Conservation (phyloP, 2,113 vertebrate genomes). For the Nanorana parkeri region DNA sequence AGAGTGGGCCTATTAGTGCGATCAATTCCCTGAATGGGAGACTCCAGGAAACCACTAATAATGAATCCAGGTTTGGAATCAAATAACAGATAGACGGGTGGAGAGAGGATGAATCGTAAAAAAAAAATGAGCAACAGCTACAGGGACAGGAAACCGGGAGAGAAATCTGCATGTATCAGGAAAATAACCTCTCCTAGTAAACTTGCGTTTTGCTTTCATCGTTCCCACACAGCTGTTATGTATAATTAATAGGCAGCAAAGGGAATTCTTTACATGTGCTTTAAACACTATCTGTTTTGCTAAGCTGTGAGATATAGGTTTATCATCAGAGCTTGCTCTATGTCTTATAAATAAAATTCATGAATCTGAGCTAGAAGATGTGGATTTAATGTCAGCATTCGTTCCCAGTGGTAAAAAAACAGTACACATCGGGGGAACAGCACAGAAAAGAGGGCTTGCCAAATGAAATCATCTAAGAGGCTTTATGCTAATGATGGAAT, state of each 20-base stretch:
- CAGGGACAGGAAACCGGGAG: neutral
- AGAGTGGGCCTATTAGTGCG: conserved; percentile 32
- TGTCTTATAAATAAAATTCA: conserved; percentile 55
- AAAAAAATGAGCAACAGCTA: conserved; percentile 10
- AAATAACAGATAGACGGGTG: conserved; percentile 13
- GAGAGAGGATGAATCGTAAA: neutral
- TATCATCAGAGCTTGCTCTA: conserved; percentile 37
- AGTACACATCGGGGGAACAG: neutral
- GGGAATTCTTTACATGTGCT: conserved; percentile 53
- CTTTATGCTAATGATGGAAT: conserved; percentile 30
- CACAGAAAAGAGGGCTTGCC: conserved; percentile 6
- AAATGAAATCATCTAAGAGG: neutral
- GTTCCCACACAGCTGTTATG: conserved; percentile 44
- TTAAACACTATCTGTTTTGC: conserved; percentile 54
- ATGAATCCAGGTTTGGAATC: neutral
- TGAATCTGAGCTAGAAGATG: conserved; percentile 36
- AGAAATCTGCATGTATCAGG: conserved; percentile 7
- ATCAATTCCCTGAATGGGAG: conserved; percentile 35
- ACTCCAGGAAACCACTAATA: conserved; percentile 48
- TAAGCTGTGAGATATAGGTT: conserved; percentile 51
- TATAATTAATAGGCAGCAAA: conserved; percentile 56
- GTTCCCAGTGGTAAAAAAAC: conserved; percentile 35
- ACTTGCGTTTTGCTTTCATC: conserved; percentile 39
- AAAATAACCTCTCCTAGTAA: conserved; percentile 27
- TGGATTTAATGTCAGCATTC: conserved; percentile 31